These are phyloP conservation scores for Bradypodion pumilum DNA, from an alignment of 2,797 vertebrate species.

Conservation along the genomic window DNA sequence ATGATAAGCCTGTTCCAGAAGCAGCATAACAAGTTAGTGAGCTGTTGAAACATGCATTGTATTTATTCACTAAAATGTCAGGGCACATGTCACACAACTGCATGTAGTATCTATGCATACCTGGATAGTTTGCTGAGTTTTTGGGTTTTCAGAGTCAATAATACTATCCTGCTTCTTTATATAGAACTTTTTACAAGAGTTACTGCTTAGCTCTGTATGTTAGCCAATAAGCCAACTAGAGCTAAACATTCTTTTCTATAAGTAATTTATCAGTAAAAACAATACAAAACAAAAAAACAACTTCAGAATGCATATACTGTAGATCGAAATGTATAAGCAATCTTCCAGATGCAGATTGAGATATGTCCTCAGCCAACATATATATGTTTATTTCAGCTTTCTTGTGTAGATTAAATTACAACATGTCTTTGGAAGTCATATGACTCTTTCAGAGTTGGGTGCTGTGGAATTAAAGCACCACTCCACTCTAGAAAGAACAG, in stretches of 20 bases:
- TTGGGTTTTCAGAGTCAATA: slow-evolving; percentile 42
- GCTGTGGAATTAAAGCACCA: background rate
- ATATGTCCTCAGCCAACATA: background rate
- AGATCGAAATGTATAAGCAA: background rate
- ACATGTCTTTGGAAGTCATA: slow-evolving; percentile 1
- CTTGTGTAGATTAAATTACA: background rate
- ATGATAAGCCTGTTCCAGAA: slow-evolving; percentile 18
- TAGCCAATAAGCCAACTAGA: slow-evolving; percentile 32
- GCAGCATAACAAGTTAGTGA: background rate
- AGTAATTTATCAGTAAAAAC: slow-evolving; percentile 5
- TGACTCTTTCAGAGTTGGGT: slow-evolving; percentile 1
- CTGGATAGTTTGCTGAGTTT: slow-evolving; percentile 38
- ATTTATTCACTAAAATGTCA: slow-evolving; percentile 59
- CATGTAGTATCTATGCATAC: slow-evolving; percentile 19
- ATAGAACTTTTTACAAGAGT: slow-evolving; percentile 26
- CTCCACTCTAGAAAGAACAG: background rate
- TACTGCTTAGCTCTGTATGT: slow-evolving; percentile 54
- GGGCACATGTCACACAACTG: background rate
- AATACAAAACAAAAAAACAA: no score
- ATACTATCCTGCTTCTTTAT: slow-evolving; percentile 10
- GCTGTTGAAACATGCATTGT: slow-evolving; percentile 47
- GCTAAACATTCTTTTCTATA: slow-evolving; percentile 41
- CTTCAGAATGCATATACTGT: background rate
- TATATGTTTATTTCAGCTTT: slow-evolving; percentile 6
- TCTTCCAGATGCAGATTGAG: slow-evolving; percentile 32